A percentile compares a stretch with the other conserved stretches of the same genome.
Conservation (phyloP, 1,140 invertebrate species). For the Scaptomyza montana region DNA sequence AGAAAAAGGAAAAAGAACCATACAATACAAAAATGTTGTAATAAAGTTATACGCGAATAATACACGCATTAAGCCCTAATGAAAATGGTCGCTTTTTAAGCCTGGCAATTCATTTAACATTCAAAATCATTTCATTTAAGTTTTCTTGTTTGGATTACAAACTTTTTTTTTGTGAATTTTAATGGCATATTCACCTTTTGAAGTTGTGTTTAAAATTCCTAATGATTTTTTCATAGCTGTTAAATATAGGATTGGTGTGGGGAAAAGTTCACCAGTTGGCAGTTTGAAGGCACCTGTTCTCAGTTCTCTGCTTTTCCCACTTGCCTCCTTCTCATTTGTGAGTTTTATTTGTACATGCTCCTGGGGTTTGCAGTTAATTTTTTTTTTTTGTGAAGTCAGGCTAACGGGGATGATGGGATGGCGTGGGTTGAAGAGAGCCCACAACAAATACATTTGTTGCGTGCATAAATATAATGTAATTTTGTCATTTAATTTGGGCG, state of each 20-base stretch:
- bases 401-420: background rate
- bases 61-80: constrained; percentile 40
- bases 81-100: constrained; percentile 32
- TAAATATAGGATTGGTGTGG: constrained; percentile 70
- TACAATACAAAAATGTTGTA: constrained; percentile 27
- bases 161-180: constrained; percentile 57
- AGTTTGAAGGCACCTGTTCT: constrained; percentile 38
- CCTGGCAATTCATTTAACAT: constrained; percentile 67
- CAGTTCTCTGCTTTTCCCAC: background rate
- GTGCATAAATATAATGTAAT: constrained; percentile 70
- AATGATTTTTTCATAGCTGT: constrained; percentile 79
- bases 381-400: background rate
- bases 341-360: constrained; percentile 24
- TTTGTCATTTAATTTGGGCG: constrained; percentile 62
- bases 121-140: constrained; percentile 53
- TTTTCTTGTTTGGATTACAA: constrained; percentile 64
- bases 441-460: constrained; percentile 45
- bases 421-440: background rate
- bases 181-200: constrained; percentile 72
- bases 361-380: constrained; percentile 9
- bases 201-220: constrained; percentile 69
- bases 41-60: constrained; percentile 32
- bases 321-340: constrained; percentile 5
- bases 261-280: constrained; percentile 54
- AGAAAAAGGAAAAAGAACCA: background rate